Evolutionary conservation across 2,888 invertebrate genomes (phyloP).

Genomic region (Toxonevra muliebris): DNA sequence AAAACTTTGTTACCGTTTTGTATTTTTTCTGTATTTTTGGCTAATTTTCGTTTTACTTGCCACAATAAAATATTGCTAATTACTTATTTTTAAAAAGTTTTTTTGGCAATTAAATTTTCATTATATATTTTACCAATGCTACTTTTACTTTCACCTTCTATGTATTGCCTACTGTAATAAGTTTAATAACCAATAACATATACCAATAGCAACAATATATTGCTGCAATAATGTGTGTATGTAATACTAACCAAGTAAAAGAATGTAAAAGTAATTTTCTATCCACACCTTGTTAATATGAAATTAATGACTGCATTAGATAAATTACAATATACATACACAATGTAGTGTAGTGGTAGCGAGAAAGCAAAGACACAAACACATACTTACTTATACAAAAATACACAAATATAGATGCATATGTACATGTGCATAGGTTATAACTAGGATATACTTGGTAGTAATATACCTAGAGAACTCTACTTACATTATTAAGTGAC

Average conservation of each 20-base stretch:
- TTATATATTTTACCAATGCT: too few species aligned
- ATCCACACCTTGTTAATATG: conserved; percentile 68
- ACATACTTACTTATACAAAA: background rate
- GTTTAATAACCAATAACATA: too few species aligned
- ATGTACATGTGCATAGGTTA: conserved; percentile 16
- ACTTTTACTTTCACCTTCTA: background rate
- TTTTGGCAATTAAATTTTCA: background rate
- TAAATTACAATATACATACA: conserved; percentile 51
- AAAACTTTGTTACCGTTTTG: too few species aligned
- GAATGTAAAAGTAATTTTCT: conserved; percentile 53
- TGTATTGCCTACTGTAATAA: background rate
- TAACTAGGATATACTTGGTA: conserved; percentile 20
- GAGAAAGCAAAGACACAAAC: conserved; percentile 2
- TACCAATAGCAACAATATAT: background rate
- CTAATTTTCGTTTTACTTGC: too few species aligned
- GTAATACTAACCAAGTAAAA: conserved; percentile 1
- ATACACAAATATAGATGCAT: conserved; percentile 4
- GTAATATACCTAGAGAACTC: background rate
- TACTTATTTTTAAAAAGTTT: too few species aligned
- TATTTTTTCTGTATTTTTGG: too few species aligned
- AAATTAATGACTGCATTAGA: conserved; percentile 67
- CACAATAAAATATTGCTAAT: too few species aligned
- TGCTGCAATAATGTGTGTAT: background rate
- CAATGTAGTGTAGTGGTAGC: conserved; percentile 19
- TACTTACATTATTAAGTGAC: conserved; percentile 44